A percentile compares a stretch with the other conserved stretches of the same genome.
These are phyloP conservation scores for Cliona cf. orientalis DNA, from an alignment of 37 sponge, comb jelly and placozoan genomes.

Conservation along the genomic window DNA sequence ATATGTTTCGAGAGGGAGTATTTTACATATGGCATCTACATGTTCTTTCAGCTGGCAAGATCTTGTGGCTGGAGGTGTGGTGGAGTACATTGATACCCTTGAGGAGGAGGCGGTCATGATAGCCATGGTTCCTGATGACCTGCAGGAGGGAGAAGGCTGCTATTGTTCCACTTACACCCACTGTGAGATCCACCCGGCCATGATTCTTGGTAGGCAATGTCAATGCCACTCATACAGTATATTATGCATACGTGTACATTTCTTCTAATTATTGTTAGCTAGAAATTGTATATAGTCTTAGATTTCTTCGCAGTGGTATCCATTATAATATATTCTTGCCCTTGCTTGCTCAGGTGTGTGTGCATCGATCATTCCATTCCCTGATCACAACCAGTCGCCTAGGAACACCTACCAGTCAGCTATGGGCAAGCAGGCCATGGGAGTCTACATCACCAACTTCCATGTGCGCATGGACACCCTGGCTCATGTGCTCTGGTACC, in stretches of 20 bases:
- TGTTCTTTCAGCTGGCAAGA: constrained; percentile 90
- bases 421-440: constrained; percentile 99
- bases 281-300: not conserved
- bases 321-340: not conserved
- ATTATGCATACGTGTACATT: not conserved
- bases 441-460: constrained; percentile 99
- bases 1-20: not conserved
- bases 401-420: constrained; percentile 99
- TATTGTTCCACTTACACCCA: constrained; percentile 99
- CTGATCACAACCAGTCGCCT: constrained; percentile 99
- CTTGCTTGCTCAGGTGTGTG: constrained; percentile 72
- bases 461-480: constrained; percentile 99
- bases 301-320: not conserved
- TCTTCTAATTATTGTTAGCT: not conserved
- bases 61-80: constrained; percentile 94
- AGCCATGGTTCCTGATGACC: constrained; percentile 98
- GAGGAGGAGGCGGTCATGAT: constrained; percentile 99
- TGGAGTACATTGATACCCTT: constrained; percentile 99
- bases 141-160: constrained; percentile 63
- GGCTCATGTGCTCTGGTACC: constrained; percentile 99
- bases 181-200: constrained; percentile 99
- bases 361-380: constrained; percentile 98
- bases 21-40: not conserved
- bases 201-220: constrained; percentile 90
- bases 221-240: not conserved